These are phyloP conservation scores for Streptopelia turtur DNA, from an alignment of 2,797 vertebrate species.

Conservation along the genomic window DNA sequence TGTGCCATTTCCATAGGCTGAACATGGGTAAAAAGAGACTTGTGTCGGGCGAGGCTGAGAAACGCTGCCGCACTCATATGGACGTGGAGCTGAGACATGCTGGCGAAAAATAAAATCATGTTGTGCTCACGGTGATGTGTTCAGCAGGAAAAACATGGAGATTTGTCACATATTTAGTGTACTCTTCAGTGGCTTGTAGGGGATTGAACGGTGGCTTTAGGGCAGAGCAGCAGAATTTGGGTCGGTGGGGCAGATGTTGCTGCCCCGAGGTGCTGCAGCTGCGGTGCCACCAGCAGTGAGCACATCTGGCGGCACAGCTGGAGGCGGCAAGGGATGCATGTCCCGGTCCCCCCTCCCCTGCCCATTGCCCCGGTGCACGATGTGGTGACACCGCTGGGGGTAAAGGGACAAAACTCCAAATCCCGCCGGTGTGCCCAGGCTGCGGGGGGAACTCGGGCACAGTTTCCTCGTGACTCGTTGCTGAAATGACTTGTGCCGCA, in stretches of 20 bases:
- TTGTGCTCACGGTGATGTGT: accelerated
- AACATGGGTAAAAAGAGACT: neutral
- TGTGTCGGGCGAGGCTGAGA: neutral
- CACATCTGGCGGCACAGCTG: neutral
- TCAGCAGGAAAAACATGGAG: neutral
- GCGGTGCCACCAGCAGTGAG: neutral
- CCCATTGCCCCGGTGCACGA: accelerated
- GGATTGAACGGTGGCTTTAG: too few relatives aligned
- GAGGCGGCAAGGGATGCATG: accelerated
- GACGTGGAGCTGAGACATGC: neutral
- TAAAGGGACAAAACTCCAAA: neutral
- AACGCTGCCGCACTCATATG: accelerated
- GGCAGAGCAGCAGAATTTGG: neutral
- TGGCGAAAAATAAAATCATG: accelerated
- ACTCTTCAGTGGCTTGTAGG: neutral
- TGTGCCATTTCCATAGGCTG: neutral
- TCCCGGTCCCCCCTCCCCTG: neutral
- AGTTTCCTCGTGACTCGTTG: neutral
- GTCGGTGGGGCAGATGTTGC: neutral
- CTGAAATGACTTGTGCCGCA: constrained; percentile 44
- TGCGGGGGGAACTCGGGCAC: neutral
- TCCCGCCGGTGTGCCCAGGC: neutral
- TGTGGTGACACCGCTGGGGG: neutral
- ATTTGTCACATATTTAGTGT: neutral
- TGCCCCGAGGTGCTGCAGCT: neutral